phyloP scores from a whole-genome alignment of 2,113 vertebrate genomes.

The Natator depressus region DNA sequence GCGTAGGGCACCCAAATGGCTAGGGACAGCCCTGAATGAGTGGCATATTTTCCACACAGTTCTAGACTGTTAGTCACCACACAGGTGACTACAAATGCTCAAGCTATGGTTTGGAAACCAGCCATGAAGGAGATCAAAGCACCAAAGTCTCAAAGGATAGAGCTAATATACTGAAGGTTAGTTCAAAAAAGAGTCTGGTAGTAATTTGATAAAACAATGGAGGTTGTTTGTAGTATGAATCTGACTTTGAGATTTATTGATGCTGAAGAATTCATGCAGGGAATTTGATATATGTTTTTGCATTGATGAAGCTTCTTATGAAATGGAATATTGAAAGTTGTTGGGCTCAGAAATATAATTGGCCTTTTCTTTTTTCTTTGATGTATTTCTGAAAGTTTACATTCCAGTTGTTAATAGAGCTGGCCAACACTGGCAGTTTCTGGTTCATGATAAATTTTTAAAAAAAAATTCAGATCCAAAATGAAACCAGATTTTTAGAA shows the following conservation, averaged over 20 bases:
- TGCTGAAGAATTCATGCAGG: background rate
- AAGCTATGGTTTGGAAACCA: background rate
- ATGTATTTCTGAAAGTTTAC: background rate
- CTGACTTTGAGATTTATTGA: background rate
- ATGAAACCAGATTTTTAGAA: background rate
- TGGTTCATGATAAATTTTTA: background rate
- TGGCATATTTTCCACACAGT: background rate
- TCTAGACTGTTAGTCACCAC: background rate
- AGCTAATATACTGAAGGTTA: background rate
- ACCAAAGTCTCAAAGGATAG: background rate
- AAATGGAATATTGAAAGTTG: background rate
- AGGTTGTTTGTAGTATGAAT: background rate
- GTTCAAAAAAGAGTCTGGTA: background rate
- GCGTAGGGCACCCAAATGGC: no score
- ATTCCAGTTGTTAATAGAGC: background rate
- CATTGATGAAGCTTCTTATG: background rate
- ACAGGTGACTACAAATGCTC: background rate
- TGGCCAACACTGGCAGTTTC: background rate
- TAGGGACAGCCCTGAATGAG: background rate
- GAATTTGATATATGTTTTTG: background rate
- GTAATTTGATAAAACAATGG: constrained; percentile 5
- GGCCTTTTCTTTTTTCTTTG: background rate
- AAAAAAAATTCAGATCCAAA: background rate
- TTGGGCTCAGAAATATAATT: background rate
- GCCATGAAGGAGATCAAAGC: background rate